phyloP scores from a whole-genome alignment of 2,888 invertebrate species.

The Phania funesta region DNA sequence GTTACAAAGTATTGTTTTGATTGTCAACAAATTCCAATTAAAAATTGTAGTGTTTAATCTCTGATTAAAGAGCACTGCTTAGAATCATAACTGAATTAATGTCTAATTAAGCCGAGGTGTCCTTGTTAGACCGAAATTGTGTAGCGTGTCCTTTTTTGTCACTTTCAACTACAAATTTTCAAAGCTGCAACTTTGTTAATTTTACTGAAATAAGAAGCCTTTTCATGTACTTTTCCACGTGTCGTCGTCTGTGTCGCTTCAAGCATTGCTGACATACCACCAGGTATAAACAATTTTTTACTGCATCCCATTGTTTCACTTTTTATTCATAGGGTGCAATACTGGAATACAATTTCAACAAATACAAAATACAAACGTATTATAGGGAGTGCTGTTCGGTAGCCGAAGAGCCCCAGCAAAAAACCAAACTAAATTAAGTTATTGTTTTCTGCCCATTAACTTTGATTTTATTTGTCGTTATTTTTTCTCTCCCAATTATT shows the following conservation, averaged over 20 bases:
- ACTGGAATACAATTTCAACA: not conserved
- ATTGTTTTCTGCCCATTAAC: constrained; percentile 70
- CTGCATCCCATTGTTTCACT: constrained; percentile 5
- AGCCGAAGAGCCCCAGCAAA: not conserved
- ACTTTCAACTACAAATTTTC: too few relatives aligned
- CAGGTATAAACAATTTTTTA: constrained; percentile 69
- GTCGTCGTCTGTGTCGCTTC: constrained; percentile 67
- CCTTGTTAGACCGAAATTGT: too few relatives aligned
- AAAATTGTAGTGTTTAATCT: too few relatives aligned
- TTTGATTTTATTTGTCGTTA: constrained; percentile 56
- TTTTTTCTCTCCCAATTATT: not conserved
- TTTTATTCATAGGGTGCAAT: constrained; percentile 34
- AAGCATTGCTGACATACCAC: constrained; percentile 74
- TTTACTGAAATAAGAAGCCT: not conserved
- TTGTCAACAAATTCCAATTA: too few relatives aligned
- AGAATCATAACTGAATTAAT: too few relatives aligned
- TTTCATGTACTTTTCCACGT: constrained; percentile 43
- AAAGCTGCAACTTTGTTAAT: not conserved
- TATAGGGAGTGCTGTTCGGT: not conserved
- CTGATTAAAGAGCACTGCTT: too few relatives aligned
- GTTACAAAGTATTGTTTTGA: too few relatives aligned
- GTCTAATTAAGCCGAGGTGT: too few relatives aligned
- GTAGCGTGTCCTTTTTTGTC: too few relatives aligned
- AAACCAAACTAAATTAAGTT: constrained; percentile 76
- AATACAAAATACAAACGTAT: constrained; percentile 27